These are phyloP conservation scores for Drosophila parvula DNA, from an alignment of 1,140 invertebrate species.

Conservation along the genomic window DNA sequence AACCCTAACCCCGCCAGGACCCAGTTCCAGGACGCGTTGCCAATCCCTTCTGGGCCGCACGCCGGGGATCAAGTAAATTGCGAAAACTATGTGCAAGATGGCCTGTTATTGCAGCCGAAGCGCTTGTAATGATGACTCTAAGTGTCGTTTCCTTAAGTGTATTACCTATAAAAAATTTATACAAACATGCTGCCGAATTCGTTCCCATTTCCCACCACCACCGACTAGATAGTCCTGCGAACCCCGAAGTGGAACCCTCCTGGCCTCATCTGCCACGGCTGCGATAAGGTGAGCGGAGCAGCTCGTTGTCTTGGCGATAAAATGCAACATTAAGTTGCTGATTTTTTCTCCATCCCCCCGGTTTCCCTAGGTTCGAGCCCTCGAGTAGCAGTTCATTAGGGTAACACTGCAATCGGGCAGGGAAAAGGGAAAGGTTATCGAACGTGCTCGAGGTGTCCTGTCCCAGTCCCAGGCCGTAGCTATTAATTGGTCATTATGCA, in stretches of 20 bases:
- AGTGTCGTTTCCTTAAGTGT: constrained; percentile 84
- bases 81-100: constrained; percentile 84
- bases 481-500: constrained; percentile 44
- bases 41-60: constrained; percentile 28
- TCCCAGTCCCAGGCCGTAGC: constrained; percentile 4
- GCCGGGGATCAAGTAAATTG: constrained; percentile 82
- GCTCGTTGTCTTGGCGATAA: constrained; percentile 69
- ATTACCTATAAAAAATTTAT: constrained; percentile 84
- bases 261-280: constrained; percentile 41
- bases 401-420: constrained; percentile 46
- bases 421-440: constrained; percentile 21
- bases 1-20: constrained; percentile 1
- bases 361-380: constrained; percentile 3
- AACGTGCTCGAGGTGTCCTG: constrained; percentile 24
- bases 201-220: constrained; percentile 54
- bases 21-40: constrained; percentile 1
- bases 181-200: constrained; percentile 80
- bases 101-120: constrained; percentile 83
- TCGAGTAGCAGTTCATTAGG: constrained; percentile 74
- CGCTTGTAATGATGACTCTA: constrained; percentile 84
- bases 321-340: constrained; percentile 83
- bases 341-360: constrained; percentile 49
- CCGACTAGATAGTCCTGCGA: constrained; percentile 21
- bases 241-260: not conserved
- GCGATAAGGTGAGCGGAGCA: constrained; percentile 48